Evolutionary conservation across 2,888 invertebrate species (phyloP), one percentile per base, ranked within the genome.

Genomic region (Andrena praecox): DNA sequence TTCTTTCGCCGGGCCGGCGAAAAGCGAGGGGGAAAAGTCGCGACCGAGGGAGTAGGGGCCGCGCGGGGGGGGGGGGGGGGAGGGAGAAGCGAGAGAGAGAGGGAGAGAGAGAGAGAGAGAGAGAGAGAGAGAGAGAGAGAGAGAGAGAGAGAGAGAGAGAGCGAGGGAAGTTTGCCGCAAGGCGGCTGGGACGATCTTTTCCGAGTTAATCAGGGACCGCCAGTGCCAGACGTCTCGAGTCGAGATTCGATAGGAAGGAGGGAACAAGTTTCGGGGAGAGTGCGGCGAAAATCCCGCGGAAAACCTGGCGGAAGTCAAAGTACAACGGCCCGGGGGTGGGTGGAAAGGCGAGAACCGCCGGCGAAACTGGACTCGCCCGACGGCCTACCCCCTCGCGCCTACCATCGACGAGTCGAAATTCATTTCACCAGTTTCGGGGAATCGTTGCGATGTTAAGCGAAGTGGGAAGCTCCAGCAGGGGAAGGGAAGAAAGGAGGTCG

Each of bases 201-300:
- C 89, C 56, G 90, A 91, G 92, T 93, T 93, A 93, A 93, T 93
- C 92, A 92, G 91, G 84, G 89, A 91, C 90, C 89, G 89, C 90
- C 90, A 89, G 86, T 89, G 88, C 89, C 92, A 91, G 91, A 91
- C 90, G 89, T 91, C 90, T 90, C 89, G 89, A 91, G 91, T 88
- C 91, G 87, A 89, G 80, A 89, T 83, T 87, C 73, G 82, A 85
- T 78, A 77, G 67, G 77, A 63, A 82, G 78, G 82, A 76, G 77
- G 59, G 81, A 76, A 83, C 71, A 79, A 82, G 76, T 80, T 73
- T 72, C 80, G 76, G 76, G 80, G 80, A 84, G 81, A 84, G 82
- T 78, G 85, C 70, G 72, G 68, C 62, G 66, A 50, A 67, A 69
- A 70, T 69, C 73, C 50, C 72, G 76, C 75, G 79, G 71, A 77